phyloP scores from a whole-genome alignment of 2,888 invertebrate species.

The Drosophila subsilvestris region DNA sequence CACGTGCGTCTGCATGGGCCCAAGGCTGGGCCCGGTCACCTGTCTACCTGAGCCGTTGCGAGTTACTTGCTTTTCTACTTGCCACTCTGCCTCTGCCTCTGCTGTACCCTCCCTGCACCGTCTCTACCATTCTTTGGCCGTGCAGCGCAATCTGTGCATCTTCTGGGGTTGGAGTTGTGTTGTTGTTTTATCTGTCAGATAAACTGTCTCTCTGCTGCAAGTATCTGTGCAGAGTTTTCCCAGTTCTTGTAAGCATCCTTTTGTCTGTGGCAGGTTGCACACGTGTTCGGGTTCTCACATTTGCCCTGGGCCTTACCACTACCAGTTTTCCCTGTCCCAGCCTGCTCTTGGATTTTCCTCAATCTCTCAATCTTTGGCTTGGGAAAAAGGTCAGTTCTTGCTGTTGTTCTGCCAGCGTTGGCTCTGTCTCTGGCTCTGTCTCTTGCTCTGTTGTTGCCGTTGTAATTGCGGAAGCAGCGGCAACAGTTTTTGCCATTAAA shows the following conservation, averaged over 20 bases:
- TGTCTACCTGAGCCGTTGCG: neutral
- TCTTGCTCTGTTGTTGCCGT: conserved; percentile 18
- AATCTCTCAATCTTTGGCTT: conserved; percentile 19
- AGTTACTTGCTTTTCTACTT: neutral
- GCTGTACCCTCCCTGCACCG: too few relatives aligned
- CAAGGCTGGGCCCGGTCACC: neutral
- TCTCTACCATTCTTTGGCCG: neutral
- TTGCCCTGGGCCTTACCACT: neutral
- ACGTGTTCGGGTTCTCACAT: conserved; percentile 32
- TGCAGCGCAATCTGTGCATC: neutral
- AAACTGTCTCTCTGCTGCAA: too few relatives aligned
- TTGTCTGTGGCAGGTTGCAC: conserved; percentile 28
- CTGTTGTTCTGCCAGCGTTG: too few relatives aligned
- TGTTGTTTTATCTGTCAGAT: neutral
- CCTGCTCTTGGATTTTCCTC: neutral
- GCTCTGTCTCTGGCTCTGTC: neutral
- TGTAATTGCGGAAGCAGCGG: conserved; percentile 60
- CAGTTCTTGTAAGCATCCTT: neutral
- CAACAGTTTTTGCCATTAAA: conserved; percentile 17
- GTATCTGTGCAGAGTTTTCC: neutral
- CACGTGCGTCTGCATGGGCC: conserved; percentile 54
- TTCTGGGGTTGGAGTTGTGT: too few relatives aligned
- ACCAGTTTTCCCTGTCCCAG: neutral
- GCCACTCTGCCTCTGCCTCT: too few relatives aligned
- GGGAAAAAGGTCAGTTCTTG: too few relatives aligned